Base-by-base conservation (phyloP, 2,888 invertebrate genomes). In the Stenodera caucasica region DNA sequence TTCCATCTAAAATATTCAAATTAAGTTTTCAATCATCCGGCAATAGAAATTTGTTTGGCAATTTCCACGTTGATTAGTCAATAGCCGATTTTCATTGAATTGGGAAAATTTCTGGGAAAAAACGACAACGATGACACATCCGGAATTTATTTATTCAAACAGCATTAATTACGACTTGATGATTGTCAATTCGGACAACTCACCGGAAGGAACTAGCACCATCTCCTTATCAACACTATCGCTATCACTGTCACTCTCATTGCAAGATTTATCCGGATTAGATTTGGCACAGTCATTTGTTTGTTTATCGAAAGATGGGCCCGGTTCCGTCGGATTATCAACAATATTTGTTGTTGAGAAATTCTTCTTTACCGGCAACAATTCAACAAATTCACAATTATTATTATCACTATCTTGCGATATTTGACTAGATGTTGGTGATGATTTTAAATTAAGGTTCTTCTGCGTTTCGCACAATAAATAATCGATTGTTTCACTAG, bases 181-280 rank as follows among this genome's bases (percentile, higher is more conserved):
- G 3, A 26, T 26, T 26, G 7, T 26, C 7, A 5, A 7, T 26
- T 26, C 26, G 7, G 18, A 8, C 12, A 29, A 69, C 72, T 73
- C 73, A 80, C 80, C 80, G 67, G 79, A 71, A 70, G 81, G 80
- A 67, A 80, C 80, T 69, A 80, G 68, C 53, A 80, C 79, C 78
- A 78, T 77, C 40, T 74, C 74, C 63, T 77, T 74, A 54, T 77
- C 72, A 33, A 67, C 67, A 59, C 57, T 58, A 26, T 66, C 64
- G 30, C 64, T 69, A 61, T 66, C 66, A 59, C 58, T 56, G 18
- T 66, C 63, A 11, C 11, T 49, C 30, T 21, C 32, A 49, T 49
- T 30, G 18, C 54, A 8, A 21, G 40, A 7, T 14, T 37, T 2
- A 15, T 21, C 15, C 49, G 9, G 21, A 29, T 30, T 54, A 53